Evolutionary conservation across 2,888 invertebrate genomes (phyloP).

Genomic region (Mesorhabditis sp.): DNA sequence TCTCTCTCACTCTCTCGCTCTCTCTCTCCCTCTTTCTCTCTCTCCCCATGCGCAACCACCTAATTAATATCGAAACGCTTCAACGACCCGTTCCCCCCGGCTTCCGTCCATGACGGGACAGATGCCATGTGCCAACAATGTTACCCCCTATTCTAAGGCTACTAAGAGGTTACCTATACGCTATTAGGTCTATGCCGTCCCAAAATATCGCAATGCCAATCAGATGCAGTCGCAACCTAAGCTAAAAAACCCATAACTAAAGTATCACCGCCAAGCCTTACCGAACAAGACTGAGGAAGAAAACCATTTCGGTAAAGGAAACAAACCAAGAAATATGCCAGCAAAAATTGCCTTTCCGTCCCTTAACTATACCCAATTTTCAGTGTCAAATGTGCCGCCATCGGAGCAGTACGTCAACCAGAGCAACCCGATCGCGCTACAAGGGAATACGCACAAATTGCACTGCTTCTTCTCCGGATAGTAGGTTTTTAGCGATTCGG

Average conservation of each 20-base stretch:
- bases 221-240: too few species aligned
- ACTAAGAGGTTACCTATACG: too few species aligned
- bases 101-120: too few species aligned
- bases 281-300: slow-evolving; percentile 4
- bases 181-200: too few species aligned
- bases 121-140: too few species aligned
- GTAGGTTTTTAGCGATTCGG: slow-evolving; percentile 57
- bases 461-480: slow-evolving; percentile 64
- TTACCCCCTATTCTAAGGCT: too few species aligned
- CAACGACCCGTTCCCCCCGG: background rate
- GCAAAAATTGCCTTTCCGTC: slow-evolving; percentile 3
- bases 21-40: background rate
- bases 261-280: too few species aligned
- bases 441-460: slow-evolving; percentile 56
- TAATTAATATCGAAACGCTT: background rate
- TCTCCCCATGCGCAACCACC: slow-evolving; percentile 5
- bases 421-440: slow-evolving; percentile 54
- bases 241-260: too few species aligned
- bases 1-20: background rate
- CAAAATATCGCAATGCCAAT: too few species aligned
- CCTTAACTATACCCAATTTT: slow-evolving; percentile 10
- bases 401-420: slow-evolving; percentile 55
- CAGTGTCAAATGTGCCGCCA: slow-evolving; percentile 35
- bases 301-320: background rate
- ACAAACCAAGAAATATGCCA: background rate